Conservation (phyloP, 2,113 vertebrate genomes). For the Eira barbara region DNA sequence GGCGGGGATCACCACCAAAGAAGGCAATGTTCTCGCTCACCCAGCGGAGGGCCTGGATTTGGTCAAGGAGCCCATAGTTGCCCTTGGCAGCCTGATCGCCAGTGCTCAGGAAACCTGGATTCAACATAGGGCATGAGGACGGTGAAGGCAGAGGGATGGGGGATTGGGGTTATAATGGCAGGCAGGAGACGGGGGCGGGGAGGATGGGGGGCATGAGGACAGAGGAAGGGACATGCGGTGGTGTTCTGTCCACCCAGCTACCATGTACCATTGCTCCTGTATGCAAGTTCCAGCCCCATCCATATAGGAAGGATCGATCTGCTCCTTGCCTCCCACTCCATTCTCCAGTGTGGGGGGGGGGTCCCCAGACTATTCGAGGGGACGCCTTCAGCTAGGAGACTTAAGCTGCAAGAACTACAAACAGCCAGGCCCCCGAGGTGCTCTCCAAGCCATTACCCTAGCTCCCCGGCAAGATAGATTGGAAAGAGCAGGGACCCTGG, state of each 20-base stretch:
- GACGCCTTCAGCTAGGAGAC: neutral
- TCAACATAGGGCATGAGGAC: slow-evolving; percentile 51
- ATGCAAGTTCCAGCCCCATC: neutral
- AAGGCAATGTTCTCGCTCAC: slow-evolving; percentile 99
- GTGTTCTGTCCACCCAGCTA: neutral
- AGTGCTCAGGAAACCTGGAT: slow-evolving; percentile 96
- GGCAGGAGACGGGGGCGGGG: neutral
- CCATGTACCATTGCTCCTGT: neutral
- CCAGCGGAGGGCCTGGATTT: slow-evolving; percentile 98
- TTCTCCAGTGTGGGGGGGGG: neutral
- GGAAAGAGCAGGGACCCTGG: neutral
- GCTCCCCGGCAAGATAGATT: neutral
- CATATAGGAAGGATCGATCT: neutral
- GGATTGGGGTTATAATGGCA: neutral
- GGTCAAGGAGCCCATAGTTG: slow-evolving; percentile 98
- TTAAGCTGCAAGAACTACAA: neutral
- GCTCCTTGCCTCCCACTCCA: neutral
- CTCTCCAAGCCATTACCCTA: neutral
- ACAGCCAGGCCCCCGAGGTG: neutral
- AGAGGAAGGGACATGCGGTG: neutral
- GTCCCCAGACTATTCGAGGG: neutral
- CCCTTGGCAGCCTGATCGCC: slow-evolving; percentile 99
- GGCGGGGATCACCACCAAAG: slow-evolving; percentile 97
- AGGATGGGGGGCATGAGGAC: neutral
- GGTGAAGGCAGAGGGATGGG: slow-evolving; percentile 12